Evolutionary conservation across 1,140 invertebrate species (phyloP), one percentile per base, ranked within the genome.

Genomic region (Lysiphlebus fabarum): DNA sequence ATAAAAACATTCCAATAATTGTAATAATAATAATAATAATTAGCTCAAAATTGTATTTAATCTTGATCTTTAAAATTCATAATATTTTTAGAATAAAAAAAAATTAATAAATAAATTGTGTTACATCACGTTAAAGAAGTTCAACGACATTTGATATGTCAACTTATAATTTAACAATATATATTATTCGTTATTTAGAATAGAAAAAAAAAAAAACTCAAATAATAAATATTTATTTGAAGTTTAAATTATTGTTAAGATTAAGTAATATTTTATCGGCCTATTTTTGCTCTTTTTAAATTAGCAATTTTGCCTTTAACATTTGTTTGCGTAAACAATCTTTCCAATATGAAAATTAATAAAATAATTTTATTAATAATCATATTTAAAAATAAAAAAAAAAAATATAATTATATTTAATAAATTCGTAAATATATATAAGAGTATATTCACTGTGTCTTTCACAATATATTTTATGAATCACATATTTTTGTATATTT

Each of bases 241-340:
- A 45, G 12, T 41, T 56, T 7, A 42, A 62, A 61, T 47, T 43
- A 63, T 56, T 61, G 62, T 59, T 66, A n/a, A 12, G 6, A 14
- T 7, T 12, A 11, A 8, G n/a, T 45, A 45, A 11, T 6, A n/a
- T 45, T 45, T n/a, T 14, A 45, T 45, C 43, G 43, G 43, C 43
- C 43, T 45, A 45, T n/a, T 12, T n/a, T 17, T 17, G 17, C 17
- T 17, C 17, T 17, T 17, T 17, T 17, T 1, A 17, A 17, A 17
- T 17, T 17, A 17, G 17, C 1, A 17, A 17, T 44, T 59, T 53
- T 36, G 10, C 38, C 53, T 53, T 34, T 6, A 34, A 41, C 12
- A 53, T 53, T 59, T 26, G 7, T 54, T 42, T 54, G 51, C 38
- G 17, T 14, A 40, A 42, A 54, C 41, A 54, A 54, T 54, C 51